Base-by-base conservation (phyloP, 2,888 invertebrate species). In the Pachydiplax longipennis region DNA sequence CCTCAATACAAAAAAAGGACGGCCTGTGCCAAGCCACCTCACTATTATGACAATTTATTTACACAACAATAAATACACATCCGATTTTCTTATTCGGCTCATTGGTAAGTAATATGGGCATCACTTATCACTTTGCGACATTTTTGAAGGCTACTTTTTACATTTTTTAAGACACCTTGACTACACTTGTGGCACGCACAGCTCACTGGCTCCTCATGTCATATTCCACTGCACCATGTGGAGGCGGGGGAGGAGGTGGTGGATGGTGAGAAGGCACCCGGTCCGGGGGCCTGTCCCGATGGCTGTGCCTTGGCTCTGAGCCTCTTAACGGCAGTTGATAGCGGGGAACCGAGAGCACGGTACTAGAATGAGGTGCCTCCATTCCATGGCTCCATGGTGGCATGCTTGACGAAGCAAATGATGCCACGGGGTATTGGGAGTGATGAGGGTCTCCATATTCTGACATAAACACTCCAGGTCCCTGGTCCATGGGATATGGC, bases 51-150 rank as follows among this genome's bases (percentile, higher is more conserved):
- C 61, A 87, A 87, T 40, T 87, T 87, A 87, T 87, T 87, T 87
- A 87, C 87, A 87, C 58, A 87, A 87, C 61, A 87, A 87, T 87
- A 87, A 87, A 87, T 87, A 87, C 87, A 87, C 87, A 87, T 61
- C 87, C 87, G 58, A 61, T 37, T 61, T 61, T 35, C 82, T 65
- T 87, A 87, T 87, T 58, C 37, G 65, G 87, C 87, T 87, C 87
- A 87, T 58, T 65, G 87, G 82, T 83, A 83, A 83, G 82, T 53
- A 83, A 31, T 53, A 53, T 61, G 87, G 87, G 87, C 58, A 53
- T 53, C 58, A 61, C 58, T 87, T 61, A 87, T 87, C 87, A 87
- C 87, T 87, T 87, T 37, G 87, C 61, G 31, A 87, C 61, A 87
- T 87, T 87, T 87, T 61, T 61, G 87, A 87, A 87, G 37, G 37